Base-by-base conservation (phyloP, 2,113 vertebrate genomes). In the Hyperopisus bebe region DNA sequence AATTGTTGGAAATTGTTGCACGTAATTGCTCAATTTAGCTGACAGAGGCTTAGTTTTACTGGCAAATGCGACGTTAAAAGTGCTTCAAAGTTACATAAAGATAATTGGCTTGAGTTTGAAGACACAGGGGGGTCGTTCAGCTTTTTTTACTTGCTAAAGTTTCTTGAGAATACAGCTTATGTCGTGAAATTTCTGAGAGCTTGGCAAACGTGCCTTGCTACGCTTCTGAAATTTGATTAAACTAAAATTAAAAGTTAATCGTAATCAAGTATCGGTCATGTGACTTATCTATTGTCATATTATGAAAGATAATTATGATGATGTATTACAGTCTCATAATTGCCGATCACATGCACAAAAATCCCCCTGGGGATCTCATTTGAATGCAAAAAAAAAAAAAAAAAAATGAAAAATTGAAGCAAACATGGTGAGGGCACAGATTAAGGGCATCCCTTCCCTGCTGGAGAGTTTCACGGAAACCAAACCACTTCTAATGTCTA, bases 1-100 rank as follows among this genome's bases (percentile, higher is more conserved):
- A 55, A 90, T 90, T 90, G 70, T 10, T 87, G 86, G 46, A 87
- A 88, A 89, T n/a, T 42, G 89, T 89, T 88, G 88, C 31, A 35
- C 42, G 24, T 86, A 88, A 88, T 91, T 88, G 58, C 27, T 62
- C 85, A 48, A 87, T 87, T 88, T 86, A 85, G 55, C 44, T 86
- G 80, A 89, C 66, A 89, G 82, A 55, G n/a, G 53, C 89, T 62
- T 83, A 24, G 50, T 89, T 89, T 90, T 51, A 19, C 39, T 42
- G 47, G 74, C 44, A 51, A 85, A 31, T 90, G 87, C 5, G n/a
- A 66, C 87, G 50, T 51, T 24, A 53, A 88, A 77, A 46, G 48
- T 24, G 13, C 46, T 85, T 85, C n/a, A 62, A 85, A 58, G 51
- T 39, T 50, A 89, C 39, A 47, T 58, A 85, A 87, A 62, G 39